A percentile compares a stretch with the other conserved stretches of the same genome.
These are phyloP conservation scores for Alaudala cheleensis DNA, from an alignment of 2,113 vertebrate species.

Conservation along the genomic window DNA sequence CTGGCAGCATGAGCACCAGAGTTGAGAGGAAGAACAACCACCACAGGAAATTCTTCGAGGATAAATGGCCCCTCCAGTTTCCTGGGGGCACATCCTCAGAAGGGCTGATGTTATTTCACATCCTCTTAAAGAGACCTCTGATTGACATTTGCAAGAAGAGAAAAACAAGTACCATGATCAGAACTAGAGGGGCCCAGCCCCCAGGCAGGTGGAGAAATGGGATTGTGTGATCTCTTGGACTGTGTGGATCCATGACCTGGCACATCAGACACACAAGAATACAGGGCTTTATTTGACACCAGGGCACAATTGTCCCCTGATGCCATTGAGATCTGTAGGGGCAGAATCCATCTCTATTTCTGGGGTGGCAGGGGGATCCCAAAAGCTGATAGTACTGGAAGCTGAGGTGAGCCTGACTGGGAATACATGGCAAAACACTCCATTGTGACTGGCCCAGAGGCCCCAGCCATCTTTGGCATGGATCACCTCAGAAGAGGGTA, in stretches of 20 bases:
- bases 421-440: neutral
- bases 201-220: neutral
- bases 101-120: neutral
- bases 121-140: neutral
- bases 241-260: neutral
- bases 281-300: neutral
- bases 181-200: neutral
- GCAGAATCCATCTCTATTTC: neutral
- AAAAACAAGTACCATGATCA: neutral
- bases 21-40: neutral
- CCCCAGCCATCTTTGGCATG: neutral
- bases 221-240: neutral
- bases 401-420: neutral
- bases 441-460: neutral
- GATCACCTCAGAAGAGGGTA: neutral
- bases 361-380: neutral
- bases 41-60: neutral
- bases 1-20: neutral
- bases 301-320: rapidly evolving
- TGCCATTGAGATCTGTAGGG: neutral
- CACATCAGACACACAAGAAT: neutral
- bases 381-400: neutral
- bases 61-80: neutral
- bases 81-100: neutral
- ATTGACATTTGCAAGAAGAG: neutral